Base-by-base conservation (phyloP, 2,888 invertebrate genomes). In the Craniophora ligustri region DNA sequence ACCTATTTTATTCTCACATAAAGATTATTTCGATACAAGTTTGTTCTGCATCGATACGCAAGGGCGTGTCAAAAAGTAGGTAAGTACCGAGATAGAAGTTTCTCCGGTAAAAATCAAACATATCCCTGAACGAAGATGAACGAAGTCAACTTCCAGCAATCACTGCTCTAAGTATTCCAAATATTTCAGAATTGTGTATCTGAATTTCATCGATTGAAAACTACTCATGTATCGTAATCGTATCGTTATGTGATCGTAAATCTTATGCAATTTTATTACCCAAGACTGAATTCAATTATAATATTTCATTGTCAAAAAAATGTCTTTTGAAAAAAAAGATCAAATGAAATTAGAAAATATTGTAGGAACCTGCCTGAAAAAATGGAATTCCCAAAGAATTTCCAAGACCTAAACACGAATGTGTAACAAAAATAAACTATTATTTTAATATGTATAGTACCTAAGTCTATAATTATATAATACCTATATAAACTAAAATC, bases 111-210 rank as follows among this genome's bases (percentile, higher is more conserved):
- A 38, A 21, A 48, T 57, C 45, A 39, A 38, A 58, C 19, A 31
- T 13, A 36, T n/a, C n/a, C n/a, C n/a, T n/a, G n/a, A n/a, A 56
- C 23, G 28, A 13, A 11, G 19, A 21, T 5, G 10, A 32, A 21
- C 16, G 11, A 35, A 23, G 16, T 31, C 39, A 34, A 57, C 6
- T 57, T 46, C 44, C 19, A 28, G 41, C 26, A 26, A 39, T 42
- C 46, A 18, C 30, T 13, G 32, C 30, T 59, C 40, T 41, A 31
- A 66, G 16, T 45, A 42, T 42, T 55, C 30, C 26, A 35, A 62
- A 39, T 63, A 55, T 28, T 6, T 19, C 11, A 14, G 32, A 60
- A 36, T 60, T 41, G 31, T 6, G 19, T 23, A 15, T 31, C 6
- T 46, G 19, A 19, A 38, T 49, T 38, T 50, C 11, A 26, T 34